These are phyloP conservation scores for Neotoma lepida DNA, from an alignment of 2,113 vertebrate species.

Conservation along the genomic window DNA sequence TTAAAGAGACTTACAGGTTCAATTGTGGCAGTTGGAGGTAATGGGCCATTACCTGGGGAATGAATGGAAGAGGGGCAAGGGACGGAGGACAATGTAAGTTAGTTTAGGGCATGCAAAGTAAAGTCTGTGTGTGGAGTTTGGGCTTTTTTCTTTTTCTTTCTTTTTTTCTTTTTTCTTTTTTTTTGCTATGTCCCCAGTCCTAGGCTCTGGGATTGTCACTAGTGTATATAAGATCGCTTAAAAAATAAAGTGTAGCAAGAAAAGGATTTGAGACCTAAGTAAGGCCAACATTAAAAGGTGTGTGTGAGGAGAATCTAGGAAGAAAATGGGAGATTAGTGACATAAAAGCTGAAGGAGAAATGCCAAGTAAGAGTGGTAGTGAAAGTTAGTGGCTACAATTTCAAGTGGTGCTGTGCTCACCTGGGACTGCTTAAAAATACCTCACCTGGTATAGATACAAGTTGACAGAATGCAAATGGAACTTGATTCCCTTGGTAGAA, in stretches of 20 bases:
- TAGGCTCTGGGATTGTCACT: background rate
- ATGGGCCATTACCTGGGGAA: background rate
- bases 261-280: background rate
- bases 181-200: background rate
- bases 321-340: background rate
- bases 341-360: slow-evolving; percentile 2
- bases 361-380: accelerated
- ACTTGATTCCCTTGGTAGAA: slow-evolving; percentile 28
- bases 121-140: background rate
- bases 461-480: slow-evolving; percentile 42
- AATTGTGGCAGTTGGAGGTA: background rate
- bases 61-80: background rate
- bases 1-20: background rate
- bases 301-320: background rate
- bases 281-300: background rate
- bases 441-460: background rate
- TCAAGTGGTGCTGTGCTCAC: background rate
- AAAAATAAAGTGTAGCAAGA: background rate
- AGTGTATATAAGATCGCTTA: background rate
- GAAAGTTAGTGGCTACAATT: background rate
- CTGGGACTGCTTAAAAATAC: background rate
- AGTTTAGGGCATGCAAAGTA: background rate
- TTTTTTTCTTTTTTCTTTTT: accelerated
- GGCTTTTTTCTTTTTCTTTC: background rate
- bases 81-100: background rate